Percentiles rank a stretch among this genome's conserved stretches.
phyloP scores from a whole-genome alignment of 1,140 invertebrate genomes.

The Meloidogyne hapla region DNA sequence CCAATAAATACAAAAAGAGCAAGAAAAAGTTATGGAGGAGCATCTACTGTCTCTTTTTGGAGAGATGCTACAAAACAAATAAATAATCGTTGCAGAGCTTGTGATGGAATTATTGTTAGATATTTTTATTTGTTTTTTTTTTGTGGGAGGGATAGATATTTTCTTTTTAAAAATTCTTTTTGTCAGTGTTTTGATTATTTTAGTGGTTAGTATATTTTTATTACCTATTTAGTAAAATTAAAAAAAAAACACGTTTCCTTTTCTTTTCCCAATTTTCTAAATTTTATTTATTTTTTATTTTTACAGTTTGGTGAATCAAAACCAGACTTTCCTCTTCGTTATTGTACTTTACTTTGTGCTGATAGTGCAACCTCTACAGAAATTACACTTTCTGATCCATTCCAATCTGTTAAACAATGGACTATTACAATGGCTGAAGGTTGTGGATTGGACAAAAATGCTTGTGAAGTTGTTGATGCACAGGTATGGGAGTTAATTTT shows the following conservation, averaged over 20 bases:
- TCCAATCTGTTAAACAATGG: conserved; percentile 55
- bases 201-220: neutral
- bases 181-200: neutral
- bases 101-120: conserved; percentile 6
- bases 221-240: neutral
- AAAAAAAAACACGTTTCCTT: neutral
- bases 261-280: neutral
- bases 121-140: neutral
- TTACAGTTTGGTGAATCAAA: conserved; percentile 29
- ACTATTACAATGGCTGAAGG: conserved; percentile 51
- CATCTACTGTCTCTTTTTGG: neutral
- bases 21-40: neutral
- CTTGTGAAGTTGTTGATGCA: conserved; percentile 56
- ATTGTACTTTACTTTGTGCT: conserved; percentile 41
- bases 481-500: conserved; percentile 37
- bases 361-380: conserved; percentile 41
- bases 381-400: conserved; percentile 41
- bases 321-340: conserved; percentile 34
- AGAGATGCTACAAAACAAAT: neutral
- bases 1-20: neutral
- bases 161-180: neutral
- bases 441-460: conserved; percentile 51
- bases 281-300: neutral
- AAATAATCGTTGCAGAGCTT: neutral
- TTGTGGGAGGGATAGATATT: neutral